These are phyloP conservation scores for Dryobates pubescens DNA, from an alignment of 2,797 vertebrate species.

Conservation along the genomic window DNA sequence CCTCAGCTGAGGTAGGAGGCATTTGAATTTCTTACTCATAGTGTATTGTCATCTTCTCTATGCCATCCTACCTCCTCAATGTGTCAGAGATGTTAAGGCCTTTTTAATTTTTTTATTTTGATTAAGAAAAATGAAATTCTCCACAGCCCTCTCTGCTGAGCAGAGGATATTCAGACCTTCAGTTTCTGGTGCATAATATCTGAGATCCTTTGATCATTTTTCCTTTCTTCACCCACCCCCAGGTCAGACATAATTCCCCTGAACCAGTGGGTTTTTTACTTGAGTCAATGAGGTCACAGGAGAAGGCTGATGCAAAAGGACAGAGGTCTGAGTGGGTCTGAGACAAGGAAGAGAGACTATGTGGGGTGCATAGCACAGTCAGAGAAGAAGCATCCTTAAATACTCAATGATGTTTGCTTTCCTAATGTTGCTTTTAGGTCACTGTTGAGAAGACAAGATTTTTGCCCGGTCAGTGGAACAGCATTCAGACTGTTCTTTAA, in stretches of 20 bases:
- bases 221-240: background rate
- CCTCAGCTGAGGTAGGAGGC: slow-evolving; percentile 47
- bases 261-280: background rate
- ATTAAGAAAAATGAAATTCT: too few relatives aligned
- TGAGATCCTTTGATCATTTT: background rate
- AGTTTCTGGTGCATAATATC: background rate
- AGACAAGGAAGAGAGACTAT: background rate
- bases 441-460: background rate
- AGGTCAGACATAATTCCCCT: background rate
- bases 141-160: background rate
- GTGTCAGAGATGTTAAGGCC: slow-evolving; percentile 45
- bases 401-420: background rate
- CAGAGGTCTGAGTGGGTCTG: background rate
- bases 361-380: background rate
- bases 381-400: background rate
- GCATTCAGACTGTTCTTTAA: background rate
- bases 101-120: background rate
- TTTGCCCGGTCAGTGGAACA: background rate
- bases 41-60: slow-evolving; percentile 52
- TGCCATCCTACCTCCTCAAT: slow-evolving; percentile 56
- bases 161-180: background rate
- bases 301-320: background rate
- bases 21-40: slow-evolving; percentile 67
- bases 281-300: background rate
- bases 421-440: background rate